phyloP scores from a whole-genome alignment of 1,140 invertebrate genomes.

The Antheraea pernyi region DNA sequence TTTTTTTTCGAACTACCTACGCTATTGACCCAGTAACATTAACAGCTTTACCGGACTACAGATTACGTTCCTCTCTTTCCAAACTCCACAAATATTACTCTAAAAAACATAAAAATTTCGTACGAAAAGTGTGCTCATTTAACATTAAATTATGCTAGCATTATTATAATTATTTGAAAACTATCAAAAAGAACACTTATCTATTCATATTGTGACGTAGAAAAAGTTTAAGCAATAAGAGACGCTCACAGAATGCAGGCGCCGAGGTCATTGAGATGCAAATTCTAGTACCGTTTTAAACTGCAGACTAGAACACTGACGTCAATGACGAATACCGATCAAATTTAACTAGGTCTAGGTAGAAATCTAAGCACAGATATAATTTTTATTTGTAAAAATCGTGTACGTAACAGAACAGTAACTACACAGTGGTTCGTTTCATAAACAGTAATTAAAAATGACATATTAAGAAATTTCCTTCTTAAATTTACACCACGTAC shows the following conservation, averaged over 20 bases:
- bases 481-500: no score
- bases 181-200: neutral
- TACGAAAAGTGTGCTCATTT: no score
- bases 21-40: no score
- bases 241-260: neutral
- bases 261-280: neutral
- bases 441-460: no score
- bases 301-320: slow-evolving; percentile 11
- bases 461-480: no score
- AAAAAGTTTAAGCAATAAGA: neutral
- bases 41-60: no score
- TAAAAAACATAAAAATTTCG: no score
- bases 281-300: slow-evolving; percentile 9
- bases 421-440: no score
- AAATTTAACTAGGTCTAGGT: slow-evolving; percentile 7
- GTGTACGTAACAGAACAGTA: neutral
- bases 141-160: no score
- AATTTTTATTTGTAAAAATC: neutral
- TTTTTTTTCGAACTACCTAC: no score
- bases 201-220: neutral
- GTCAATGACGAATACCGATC: slow-evolving; percentile 6
- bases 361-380: neutral
- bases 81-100: no score
- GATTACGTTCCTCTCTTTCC: no score
- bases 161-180: neutral